Conservation (phyloP, 2,113 vertebrate species). For the Panurus biarmicus region DNA sequence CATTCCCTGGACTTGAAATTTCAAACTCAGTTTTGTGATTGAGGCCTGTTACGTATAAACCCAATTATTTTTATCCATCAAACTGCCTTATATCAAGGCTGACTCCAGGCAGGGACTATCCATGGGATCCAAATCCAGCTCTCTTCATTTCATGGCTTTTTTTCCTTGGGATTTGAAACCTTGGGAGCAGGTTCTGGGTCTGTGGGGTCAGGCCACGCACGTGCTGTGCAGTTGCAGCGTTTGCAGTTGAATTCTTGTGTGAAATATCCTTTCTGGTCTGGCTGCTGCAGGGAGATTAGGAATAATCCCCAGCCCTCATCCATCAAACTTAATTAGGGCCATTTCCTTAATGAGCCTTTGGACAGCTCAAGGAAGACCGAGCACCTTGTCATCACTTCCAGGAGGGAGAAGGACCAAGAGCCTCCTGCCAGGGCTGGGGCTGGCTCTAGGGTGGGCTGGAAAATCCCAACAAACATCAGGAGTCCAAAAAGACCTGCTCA, state of each 20-base stretch:
- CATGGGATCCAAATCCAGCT: neutral
- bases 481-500: neutral
- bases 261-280: neutral
- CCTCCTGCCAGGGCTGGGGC: neutral
- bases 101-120: neutral
- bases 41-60: neutral
- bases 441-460: neutral
- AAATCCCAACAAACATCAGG: neutral
- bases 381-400: neutral
- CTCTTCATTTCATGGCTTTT: neutral
- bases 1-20: rapidly evolving
- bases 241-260: neutral
- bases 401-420: neutral
- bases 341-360: constrained; percentile 11
- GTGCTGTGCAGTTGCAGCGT: neutral
- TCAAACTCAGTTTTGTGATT: neutral
- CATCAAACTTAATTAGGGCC: constrained; percentile 14
- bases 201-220: neutral
- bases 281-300: neutral
- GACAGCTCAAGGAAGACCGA: neutral
- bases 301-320: neutral
- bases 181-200: neutral
- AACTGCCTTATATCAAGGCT: neutral
- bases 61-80: neutral
- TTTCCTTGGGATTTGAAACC: neutral